Percentiles rank a stretch among this genome's conserved stretches.
These are phyloP conservation scores for Aphidius gifuensis DNA, from an alignment of 1,140 invertebrate genomes.

Conservation along the genomic window DNA sequence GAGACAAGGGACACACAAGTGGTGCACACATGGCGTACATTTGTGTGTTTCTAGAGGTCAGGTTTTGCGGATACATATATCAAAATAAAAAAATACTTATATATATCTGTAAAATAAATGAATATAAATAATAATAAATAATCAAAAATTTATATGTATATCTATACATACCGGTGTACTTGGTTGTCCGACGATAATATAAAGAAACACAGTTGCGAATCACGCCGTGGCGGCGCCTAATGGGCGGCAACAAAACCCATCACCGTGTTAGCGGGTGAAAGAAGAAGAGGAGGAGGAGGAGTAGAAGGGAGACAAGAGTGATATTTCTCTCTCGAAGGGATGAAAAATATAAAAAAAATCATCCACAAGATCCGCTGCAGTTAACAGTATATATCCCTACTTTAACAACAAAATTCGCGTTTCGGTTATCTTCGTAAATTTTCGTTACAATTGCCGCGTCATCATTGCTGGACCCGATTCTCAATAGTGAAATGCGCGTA, in stretches of 20 bases:
- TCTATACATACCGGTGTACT: conserved; percentile 8
- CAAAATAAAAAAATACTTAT: not conserved
- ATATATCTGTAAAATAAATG: not conserved
- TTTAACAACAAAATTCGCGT: not conserved
- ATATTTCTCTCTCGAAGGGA: not conserved
- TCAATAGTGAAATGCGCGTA: no score
- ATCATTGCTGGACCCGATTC: conserved; percentile 30
- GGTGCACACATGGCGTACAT: conserved; percentile 54
- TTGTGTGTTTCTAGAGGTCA: conserved; percentile 51
- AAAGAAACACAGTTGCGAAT: conserved; percentile 54
- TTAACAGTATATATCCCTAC: no score
- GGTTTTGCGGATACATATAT: conserved; percentile 36
- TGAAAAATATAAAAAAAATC: no score
- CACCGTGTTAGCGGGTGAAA: not conserved
- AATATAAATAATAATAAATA: not conserved
- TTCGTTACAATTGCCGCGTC: conserved; percentile 35
- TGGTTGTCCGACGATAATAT: conserved; percentile 31
- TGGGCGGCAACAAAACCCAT: conserved; percentile 51
- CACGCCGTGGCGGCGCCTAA: conserved; percentile 53
- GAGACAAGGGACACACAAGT: conserved; percentile 43
- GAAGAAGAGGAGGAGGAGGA: conserved; percentile 23
- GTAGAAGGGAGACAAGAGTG: not conserved
- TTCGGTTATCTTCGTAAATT: conserved; percentile 40
- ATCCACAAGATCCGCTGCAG: no score
- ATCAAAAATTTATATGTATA: not conserved